A percentile compares a stretch with the other conserved stretches of the same genome.
Conservation (phyloP, 2,113 vertebrate genomes). For the Brachypodius melanocephalos region DNA sequence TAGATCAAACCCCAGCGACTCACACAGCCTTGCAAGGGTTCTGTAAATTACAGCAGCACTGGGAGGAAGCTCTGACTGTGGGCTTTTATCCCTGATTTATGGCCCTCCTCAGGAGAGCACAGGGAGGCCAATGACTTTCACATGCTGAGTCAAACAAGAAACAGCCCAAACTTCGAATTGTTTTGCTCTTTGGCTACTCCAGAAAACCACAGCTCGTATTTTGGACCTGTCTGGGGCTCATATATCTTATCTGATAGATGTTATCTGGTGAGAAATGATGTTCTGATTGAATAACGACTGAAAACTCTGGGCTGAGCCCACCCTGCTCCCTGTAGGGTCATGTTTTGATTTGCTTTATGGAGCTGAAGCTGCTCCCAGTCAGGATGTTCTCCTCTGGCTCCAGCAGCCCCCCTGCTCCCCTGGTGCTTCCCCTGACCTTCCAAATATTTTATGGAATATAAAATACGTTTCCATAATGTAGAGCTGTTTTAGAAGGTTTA, state of each 20-base stretch:
- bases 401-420: not conserved
- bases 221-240: not conserved
- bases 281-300: not conserved
- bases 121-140: not conserved
- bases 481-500: slow-evolving; percentile 39
- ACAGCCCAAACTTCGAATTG: not conserved
- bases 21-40: not conserved
- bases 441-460: not conserved
- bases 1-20: not conserved
- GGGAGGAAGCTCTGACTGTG: not conserved
- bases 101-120: not conserved
- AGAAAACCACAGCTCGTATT: not conserved
- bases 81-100: slow-evolving; percentile 19
- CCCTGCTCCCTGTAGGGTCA: not conserved
- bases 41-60: not conserved
- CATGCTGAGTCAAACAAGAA: not conserved
- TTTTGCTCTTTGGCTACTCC: not conserved
- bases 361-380: not conserved
- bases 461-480: slow-evolving; percentile 7
- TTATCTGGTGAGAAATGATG: not conserved
- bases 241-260: not conserved
- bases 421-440: not conserved
- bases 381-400: not conserved
- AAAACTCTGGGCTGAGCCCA: not conserved
- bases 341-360: accelerated